Conservation (phyloP, 2,113 vertebrate genomes). For the Hippopotamus amphibius region DNA sequence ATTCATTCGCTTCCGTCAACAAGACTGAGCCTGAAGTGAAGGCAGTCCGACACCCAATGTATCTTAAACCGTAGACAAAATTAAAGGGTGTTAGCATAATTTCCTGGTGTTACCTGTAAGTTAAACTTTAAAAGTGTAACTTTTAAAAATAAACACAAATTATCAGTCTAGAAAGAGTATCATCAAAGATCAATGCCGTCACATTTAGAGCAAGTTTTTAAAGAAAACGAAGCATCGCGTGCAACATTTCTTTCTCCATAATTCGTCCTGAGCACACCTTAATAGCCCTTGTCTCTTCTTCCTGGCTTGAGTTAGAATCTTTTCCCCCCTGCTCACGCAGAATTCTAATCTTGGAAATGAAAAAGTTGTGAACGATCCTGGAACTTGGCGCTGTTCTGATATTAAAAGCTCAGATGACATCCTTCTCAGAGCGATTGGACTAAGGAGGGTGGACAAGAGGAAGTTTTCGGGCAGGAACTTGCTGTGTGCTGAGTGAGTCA, state of each 20-base stretch:
- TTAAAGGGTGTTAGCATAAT: background rate
- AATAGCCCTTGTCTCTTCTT: background rate
- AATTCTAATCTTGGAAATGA: background rate
- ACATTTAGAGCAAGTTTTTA: background rate
- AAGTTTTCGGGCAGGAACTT: background rate
- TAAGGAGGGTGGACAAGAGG: background rate
- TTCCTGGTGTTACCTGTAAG: background rate
- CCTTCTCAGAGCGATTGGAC: background rate
- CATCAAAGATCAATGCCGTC: background rate
- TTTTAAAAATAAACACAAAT: background rate
- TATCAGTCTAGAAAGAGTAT: background rate
- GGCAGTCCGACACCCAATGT: background rate
- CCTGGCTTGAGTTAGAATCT: background rate
- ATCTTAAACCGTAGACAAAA: background rate
- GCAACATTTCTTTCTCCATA: background rate
- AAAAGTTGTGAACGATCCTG: background rate
- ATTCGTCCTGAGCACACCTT: background rate
- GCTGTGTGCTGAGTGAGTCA: slow-evolving; percentile 16
- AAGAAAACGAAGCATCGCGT: background rate
- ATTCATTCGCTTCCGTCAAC: background rate
- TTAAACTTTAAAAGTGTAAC: background rate
- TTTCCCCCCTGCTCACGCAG: background rate
- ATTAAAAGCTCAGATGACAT: background rate
- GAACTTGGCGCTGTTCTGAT: background rate
- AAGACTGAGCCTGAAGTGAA: background rate